Conservation (phyloP, 2,797 vertebrate genomes). For the Tragelaphus eurycerus region DNA sequence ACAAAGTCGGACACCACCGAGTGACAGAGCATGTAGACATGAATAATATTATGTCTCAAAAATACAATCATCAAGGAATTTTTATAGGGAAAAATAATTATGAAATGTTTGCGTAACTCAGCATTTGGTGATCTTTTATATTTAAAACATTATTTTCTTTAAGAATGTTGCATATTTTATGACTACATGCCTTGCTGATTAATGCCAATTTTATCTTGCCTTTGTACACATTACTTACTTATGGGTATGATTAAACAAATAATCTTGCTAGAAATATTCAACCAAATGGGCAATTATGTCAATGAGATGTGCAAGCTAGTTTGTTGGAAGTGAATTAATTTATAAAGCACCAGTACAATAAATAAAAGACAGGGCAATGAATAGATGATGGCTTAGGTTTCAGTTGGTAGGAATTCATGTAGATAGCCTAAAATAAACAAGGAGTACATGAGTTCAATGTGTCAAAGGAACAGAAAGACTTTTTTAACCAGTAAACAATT, state of each 20-base stretch:
- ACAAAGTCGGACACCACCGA: rapidly evolving
- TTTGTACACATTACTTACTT: background rate
- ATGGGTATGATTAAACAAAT: background rate
- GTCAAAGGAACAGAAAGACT: background rate
- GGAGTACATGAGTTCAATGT: background rate
- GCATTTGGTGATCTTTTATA: background rate
- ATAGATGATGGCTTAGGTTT: background rate
- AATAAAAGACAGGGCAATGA: background rate
- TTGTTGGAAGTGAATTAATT: background rate
- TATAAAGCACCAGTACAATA: background rate
- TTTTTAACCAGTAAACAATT: background rate
- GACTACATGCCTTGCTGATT: background rate
- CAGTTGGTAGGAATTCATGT: background rate
- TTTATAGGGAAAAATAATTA: background rate
- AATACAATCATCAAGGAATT: background rate
- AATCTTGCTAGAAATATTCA: background rate
- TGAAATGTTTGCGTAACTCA: background rate
- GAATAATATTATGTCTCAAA: background rate
- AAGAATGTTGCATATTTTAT: background rate
- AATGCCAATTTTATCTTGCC: background rate
- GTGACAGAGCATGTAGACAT: background rate
- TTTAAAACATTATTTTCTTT: background rate
- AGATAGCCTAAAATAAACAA: background rate
- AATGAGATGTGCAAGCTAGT: background rate
- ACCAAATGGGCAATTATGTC: background rate